Evolutionary conservation across 2,797 vertebrate genomes (phyloP).

Genomic region (Pteropus rufus): DNA sequence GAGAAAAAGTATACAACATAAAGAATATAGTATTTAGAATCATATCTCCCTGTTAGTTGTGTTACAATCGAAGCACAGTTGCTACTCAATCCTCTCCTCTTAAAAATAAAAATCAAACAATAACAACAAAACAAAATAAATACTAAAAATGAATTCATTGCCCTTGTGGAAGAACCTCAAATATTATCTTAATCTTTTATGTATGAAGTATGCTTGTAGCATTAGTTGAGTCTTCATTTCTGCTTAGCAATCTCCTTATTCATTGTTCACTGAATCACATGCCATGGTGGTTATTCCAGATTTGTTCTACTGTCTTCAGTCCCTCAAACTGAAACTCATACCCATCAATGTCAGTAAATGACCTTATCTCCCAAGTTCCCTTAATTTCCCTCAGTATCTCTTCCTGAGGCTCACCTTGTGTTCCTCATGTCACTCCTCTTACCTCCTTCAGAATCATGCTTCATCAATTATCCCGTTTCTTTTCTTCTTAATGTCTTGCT

Average conservation of each 20-base stretch:
- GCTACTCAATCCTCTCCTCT: neutral
- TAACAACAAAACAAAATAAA: conserved; percentile 7
- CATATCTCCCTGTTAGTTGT: neutral
- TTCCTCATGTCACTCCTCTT: neutral
- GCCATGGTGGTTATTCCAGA: neutral
- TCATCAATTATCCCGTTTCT: neutral
- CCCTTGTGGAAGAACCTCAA: neutral
- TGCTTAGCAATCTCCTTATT: neutral
- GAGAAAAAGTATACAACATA: neutral
- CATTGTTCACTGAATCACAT: neutral
- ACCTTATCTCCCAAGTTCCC: neutral
- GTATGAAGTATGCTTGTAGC: neutral
- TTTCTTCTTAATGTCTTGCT: neutral
- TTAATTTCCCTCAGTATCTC: neutral
- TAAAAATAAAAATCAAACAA: conserved; percentile 32
- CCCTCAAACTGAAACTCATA: neutral
- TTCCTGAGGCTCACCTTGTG: neutral
- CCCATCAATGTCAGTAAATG: neutral
- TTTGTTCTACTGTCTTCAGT: neutral
- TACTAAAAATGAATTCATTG: conserved; percentile 7
- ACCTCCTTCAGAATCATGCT: neutral
- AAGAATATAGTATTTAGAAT: conserved; percentile 32
- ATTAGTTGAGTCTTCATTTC: neutral
- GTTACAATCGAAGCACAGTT: neutral
- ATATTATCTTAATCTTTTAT: neutral